Base-by-base conservation (phyloP, 1,140 invertebrate genomes). In the Bombus pyrosoma region DNA sequence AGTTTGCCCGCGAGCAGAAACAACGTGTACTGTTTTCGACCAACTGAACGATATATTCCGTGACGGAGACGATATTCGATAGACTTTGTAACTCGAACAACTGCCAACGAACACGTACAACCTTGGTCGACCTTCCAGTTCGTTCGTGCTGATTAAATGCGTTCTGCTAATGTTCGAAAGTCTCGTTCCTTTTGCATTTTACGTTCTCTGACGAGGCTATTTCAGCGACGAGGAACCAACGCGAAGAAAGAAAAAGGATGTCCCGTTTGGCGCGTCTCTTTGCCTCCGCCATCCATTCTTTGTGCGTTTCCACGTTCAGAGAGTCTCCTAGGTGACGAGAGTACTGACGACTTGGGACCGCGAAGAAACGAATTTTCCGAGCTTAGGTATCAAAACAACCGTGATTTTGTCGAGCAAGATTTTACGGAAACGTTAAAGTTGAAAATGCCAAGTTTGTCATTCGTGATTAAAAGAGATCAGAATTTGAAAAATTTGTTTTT, bases 91-190 rank as follows among this genome's bases (percentile, higher is more conserved):
- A 41, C 68, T 71, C 25, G 3, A n/a, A n/a, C 39, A 15, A 71
- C 37, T 41, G 28, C 25, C 37, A n/a, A 62, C 69, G 22, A 39
- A 25, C 68, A 39, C 37, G 37, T 39, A 39, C 8, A 32, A 22
- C 10, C 9, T 12, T 25, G 25, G 6, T 12, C 47, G 37, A 68
- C 47, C 47, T 53, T 32, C 75, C 74, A 25, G 18, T 32, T 18
- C 43, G 77, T 73, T 34, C 76, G n/a, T 25, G 28, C 15, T n/a
- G 57, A 79, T 74, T 80, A 88, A 86, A 88, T 66, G 78, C 43
- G 41, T 32, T 25, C 72, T 72, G 32, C 34, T 85, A 71, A 83
- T n/a, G 47, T 73, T 76, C n/a, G 6, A 78, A 28, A 57, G 37
- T 71, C 28, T n/a, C 37, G 25, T 34, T 12, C 34, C 25, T 13